Conservation (phyloP, 2,113 vertebrate genomes). For the Galemys pyrenaicus region DNA sequence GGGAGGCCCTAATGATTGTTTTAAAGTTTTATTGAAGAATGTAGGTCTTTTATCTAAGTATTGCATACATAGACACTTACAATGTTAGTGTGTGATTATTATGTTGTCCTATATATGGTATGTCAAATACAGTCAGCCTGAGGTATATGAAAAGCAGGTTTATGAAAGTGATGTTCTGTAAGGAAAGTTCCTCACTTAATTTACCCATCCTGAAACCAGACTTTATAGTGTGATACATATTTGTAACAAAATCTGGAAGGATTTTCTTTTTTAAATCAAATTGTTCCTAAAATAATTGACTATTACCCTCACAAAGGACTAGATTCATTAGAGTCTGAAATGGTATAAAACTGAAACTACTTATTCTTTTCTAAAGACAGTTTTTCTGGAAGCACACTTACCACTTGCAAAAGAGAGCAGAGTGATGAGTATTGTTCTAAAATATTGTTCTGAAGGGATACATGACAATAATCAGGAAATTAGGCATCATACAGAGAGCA, state of each 20-base stretch:
- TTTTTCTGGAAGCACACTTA: background rate
- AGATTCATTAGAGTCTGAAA: background rate
- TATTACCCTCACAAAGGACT: background rate
- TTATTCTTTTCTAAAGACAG: background rate
- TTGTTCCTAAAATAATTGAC: background rate
- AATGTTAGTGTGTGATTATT: background rate
- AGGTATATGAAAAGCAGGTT: background rate
- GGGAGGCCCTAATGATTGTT: background rate
- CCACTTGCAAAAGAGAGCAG: background rate
- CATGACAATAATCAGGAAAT: background rate
- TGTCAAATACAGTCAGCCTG: background rate
- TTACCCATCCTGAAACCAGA: background rate
- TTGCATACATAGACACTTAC: background rate
- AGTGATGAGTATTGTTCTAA: background rate
- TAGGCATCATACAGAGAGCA: background rate
- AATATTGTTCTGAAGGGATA: background rate
- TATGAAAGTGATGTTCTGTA: background rate
- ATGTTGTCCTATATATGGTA: background rate
- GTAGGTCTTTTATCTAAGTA: background rate
- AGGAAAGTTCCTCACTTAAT: background rate
- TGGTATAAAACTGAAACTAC: background rate
- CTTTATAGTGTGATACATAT: background rate
- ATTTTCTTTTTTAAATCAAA: background rate
- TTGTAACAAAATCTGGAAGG: background rate
- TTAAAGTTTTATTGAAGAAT: constrained; percentile 2